Conservation (phyloP, 2,113 vertebrate species). For the Loxodonta africana region DNA sequence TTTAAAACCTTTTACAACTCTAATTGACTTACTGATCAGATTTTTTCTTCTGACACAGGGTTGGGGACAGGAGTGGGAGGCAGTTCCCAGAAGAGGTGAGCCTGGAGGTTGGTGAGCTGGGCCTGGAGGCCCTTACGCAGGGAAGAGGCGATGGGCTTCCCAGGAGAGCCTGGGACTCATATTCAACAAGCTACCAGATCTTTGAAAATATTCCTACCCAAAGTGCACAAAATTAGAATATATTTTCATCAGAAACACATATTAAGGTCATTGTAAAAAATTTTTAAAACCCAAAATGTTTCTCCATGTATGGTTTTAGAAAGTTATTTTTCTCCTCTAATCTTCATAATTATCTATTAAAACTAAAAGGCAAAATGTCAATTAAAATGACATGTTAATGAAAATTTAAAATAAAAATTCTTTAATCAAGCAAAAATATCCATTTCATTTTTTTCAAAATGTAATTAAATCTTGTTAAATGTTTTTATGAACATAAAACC, state of each 20-base stretch:
- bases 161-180: background rate
- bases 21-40: too few relatives aligned
- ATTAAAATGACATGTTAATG: background rate
- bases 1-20: too few relatives aligned
- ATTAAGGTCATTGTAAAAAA: background rate
- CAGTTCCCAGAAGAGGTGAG: too few relatives aligned
- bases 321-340: background rate
- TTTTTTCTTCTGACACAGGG: background rate
- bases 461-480: background rate
- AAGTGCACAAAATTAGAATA: background rate
- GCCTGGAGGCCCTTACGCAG: background rate
- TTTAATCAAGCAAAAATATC: background rate
- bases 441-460: background rate
- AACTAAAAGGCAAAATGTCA: background rate
- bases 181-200: background rate
- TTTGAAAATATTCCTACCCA: background rate
- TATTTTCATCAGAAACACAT: constrained; percentile 9
- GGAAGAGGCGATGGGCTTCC: background rate
- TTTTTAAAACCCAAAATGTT: background rate
- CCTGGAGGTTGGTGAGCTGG: background rate
- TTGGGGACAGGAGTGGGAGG: background rate
- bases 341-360: background rate
- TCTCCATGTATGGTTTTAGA: background rate
- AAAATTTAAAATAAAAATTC: background rate
- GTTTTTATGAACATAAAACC: background rate